A percentile compares a stretch with the other conserved stretches of the same genome.
These are phyloP conservation scores for Limenitis arthemis DNA, from an alignment of 2,888 invertebrate species.

Conservation along the genomic window DNA sequence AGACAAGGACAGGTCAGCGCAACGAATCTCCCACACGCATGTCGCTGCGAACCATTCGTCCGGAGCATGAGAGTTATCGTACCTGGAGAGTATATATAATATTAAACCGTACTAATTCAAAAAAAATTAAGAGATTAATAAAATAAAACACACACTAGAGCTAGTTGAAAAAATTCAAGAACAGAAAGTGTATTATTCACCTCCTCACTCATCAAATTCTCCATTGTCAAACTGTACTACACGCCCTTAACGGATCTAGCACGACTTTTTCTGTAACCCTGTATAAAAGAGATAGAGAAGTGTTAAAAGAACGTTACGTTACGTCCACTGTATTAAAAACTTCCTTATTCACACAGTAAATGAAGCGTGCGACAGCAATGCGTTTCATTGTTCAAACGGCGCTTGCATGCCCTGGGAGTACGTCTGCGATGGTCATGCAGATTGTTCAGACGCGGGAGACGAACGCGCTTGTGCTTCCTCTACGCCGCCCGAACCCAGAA, in stretches of 20 bases:
- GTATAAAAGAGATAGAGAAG: too few species aligned
- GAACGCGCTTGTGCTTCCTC: constrained; percentile 71
- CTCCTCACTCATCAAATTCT: too few species aligned
- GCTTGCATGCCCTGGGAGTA: constrained; percentile 78
- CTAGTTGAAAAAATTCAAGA: too few species aligned
- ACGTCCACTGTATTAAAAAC: background rate
- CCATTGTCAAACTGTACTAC: too few species aligned
- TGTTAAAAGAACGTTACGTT: too few species aligned
- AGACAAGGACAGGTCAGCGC: constrained; percentile 97
- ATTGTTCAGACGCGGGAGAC: constrained; percentile 81
- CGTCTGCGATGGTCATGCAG: constrained; percentile 81
- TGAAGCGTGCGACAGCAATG: constrained; percentile 66
- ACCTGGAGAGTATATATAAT: constrained; percentile 46
- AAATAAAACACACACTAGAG: too few species aligned
- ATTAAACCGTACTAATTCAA: too few species aligned
- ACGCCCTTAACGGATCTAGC: too few species aligned
- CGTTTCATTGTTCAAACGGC: constrained; percentile 82
- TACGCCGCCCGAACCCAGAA: constrained; percentile 16
- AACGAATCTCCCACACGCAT: constrained; percentile 96
- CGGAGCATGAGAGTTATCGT: constrained; percentile 79
- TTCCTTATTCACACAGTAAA: constrained; percentile 37
- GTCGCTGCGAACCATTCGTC: constrained; percentile 93
- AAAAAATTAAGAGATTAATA: too few species aligned
- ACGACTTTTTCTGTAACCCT: too few species aligned
- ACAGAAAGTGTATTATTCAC: too few species aligned